These are phyloP conservation scores for Drosophila suzukii DNA, from an alignment of 1,140 invertebrate genomes.

Conservation along the genomic window DNA sequence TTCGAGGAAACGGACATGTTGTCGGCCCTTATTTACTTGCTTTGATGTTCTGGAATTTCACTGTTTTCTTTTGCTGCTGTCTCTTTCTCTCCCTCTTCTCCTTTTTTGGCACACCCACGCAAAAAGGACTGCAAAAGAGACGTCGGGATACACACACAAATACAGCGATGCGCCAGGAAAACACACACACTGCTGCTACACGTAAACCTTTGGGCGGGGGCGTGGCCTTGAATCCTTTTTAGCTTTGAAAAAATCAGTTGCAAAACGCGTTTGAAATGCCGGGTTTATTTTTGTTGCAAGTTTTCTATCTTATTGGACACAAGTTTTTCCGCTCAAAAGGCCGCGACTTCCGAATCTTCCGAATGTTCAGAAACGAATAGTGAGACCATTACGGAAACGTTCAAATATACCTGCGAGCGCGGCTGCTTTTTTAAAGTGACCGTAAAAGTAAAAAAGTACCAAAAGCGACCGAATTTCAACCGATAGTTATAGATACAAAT, in stretches of 20 bases:
- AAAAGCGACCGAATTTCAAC: neutral
- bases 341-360: slow-evolving; percentile 13
- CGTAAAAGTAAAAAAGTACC: neutral
- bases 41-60: slow-evolving; percentile 62
- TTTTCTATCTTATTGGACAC: slow-evolving; percentile 16
- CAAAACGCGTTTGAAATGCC: slow-evolving; percentile 5
- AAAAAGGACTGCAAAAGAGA: slow-evolving; percentile 34
- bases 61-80: slow-evolving; percentile 6
- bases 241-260: neutral
- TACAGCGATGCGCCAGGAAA: slow-evolving; percentile 28
- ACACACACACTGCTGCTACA: slow-evolving; percentile 12
- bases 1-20: slow-evolving; percentile 81
- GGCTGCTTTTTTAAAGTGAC: neutral
- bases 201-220: neutral
- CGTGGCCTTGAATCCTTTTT: slow-evolving; percentile 11
- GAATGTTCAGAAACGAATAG: slow-evolving; percentile 17
- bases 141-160: slow-evolving; percentile 46
- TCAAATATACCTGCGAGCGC: slow-evolving; percentile 14
- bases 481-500: neutral
- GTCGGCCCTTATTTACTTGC: slow-evolving; percentile 24
- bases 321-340: neutral
- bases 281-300: slow-evolving; percentile 7
- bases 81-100: slow-evolving; percentile 6
- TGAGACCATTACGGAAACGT: neutral
- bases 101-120: slow-evolving; percentile 47